These are phyloP conservation scores for Argyrosomus regius DNA, from an alignment of 2,797 vertebrate species.

Conservation along the genomic window DNA sequence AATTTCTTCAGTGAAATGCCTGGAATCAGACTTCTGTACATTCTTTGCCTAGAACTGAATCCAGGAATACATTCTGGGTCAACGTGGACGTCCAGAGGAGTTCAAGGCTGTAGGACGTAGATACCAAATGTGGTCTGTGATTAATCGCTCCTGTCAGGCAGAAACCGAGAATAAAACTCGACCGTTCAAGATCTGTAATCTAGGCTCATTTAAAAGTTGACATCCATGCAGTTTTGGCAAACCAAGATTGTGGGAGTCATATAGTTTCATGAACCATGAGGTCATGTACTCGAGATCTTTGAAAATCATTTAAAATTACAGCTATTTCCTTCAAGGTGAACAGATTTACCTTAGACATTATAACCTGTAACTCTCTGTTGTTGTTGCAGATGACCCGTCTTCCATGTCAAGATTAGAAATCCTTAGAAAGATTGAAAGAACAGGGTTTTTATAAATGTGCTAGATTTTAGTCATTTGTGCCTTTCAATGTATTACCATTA, in stretches of 20 bases:
- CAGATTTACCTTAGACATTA: constrained; percentile 1
- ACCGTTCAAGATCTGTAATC: background rate
- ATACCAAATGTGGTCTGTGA: constrained; percentile 35
- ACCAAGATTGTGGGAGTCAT: background rate
- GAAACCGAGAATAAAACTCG: constrained; percentile 18
- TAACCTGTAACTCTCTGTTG: background rate
- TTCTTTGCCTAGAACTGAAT: constrained; percentile 37
- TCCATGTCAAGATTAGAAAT: background rate
- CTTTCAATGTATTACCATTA: background rate
- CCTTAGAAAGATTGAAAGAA: background rate
- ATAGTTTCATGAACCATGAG: background rate
- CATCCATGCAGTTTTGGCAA: background rate
- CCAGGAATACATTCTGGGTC: constrained; percentile 39
- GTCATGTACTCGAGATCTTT: background rate
- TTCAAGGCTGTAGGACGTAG: background rate
- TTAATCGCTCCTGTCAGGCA: constrained; percentile 43
- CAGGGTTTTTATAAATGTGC: background rate
- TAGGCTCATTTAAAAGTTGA: background rate
- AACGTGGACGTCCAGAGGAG: constrained; percentile 34
- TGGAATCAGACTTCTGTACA: constrained; percentile 40
- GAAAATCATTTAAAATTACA: background rate
- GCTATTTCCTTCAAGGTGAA: background rate
- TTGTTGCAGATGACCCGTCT: background rate
- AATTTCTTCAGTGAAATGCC: constrained; percentile 43
- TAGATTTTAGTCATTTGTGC: background rate